Evolutionary conservation across 2,113 vertebrate species (phyloP), one percentile per base, ranked within the genome.

Genomic region (Eolophus roseicapilla): DNA sequence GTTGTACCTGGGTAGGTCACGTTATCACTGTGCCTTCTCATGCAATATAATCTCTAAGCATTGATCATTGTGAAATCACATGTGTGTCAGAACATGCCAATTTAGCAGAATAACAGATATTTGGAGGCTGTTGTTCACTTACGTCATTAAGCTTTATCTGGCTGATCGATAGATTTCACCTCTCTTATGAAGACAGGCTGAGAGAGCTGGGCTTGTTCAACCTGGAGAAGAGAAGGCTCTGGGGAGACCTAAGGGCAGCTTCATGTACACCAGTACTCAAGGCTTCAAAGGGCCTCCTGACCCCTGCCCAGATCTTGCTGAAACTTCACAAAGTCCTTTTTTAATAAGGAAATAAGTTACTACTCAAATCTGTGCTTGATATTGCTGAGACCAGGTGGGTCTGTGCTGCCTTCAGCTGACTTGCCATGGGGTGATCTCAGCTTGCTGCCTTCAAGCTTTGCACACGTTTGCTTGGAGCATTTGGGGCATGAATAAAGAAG

Each of bases 1-100:
- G 31, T 78, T 98, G 3, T 97, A 98, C 96, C 82, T 97, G 20
- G 99, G 99, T 99, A 96, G 96, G 98, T 96, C 14, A 15, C 9
- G 6, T 23, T 59, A 33, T 24, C 60, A 14, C 11, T 3, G 13
- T 18, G 68, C 21, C 14, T 35, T 37, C 50, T 63, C 17, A 27
- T 23, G 5, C 68, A 25, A 46, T 29, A 15, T 23, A 17, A 10
- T 52, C 88, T 74, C 43, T 19, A 65, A 64, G 69, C 10, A 7
- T 6, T 17, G 27, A 49, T 69, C 25, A 13, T 31, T 67, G 53
- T 46, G 19, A 31, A 25, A 57, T 3, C 0, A 8, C 17, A 39
- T 29, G 7, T 53, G 37, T 71, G 37, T 20, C 63, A 80, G 52
- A 79, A 78, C 27, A 4, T 27, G 21, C 50, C 44, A 35, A 28